A percentile compares a stretch with the other conserved stretches of the same genome.
Conservation (phyloP, 2,113 vertebrate genomes). For the Solenodon paradoxus region DNA sequence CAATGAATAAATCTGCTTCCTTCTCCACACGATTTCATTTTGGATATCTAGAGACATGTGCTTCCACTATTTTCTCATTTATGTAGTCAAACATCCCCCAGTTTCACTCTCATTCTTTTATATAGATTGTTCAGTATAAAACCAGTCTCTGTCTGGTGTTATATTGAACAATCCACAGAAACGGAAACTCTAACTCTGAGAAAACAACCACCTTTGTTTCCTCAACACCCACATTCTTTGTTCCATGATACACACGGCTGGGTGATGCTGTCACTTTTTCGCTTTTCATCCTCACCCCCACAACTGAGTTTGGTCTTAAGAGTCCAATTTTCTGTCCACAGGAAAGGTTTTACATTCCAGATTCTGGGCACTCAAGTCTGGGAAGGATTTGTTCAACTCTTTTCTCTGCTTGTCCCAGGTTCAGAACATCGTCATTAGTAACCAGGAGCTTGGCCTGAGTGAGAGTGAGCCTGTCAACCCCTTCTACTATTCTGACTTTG, state of each 20-base stretch:
- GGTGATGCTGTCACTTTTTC: neutral
- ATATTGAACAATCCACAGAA: neutral
- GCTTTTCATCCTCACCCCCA: neutral
- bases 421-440: conserved; percentile 76
- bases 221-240: neutral
- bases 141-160: neutral
- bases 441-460: conserved; percentile 88
- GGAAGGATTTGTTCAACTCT: neutral
- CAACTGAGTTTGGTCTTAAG: neutral
- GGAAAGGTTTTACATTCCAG: neutral
- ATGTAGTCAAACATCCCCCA: neutral
- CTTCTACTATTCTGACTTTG: conserved; percentile 79
- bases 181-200: neutral
- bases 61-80: neutral
- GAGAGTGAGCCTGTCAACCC: conserved; percentile 62
- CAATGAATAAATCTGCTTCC: neutral
- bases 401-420: conserved; percentile 69
- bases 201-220: neutral
- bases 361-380: neutral
- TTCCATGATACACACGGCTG: neutral
- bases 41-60: neutral
- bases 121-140: neutral
- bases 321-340: neutral
- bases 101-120: neutral
- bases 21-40: neutral